Evolutionary conservation across 1,140 invertebrate genomes (phyloP).

Genomic region (Drosophila equinoxialis): DNA sequence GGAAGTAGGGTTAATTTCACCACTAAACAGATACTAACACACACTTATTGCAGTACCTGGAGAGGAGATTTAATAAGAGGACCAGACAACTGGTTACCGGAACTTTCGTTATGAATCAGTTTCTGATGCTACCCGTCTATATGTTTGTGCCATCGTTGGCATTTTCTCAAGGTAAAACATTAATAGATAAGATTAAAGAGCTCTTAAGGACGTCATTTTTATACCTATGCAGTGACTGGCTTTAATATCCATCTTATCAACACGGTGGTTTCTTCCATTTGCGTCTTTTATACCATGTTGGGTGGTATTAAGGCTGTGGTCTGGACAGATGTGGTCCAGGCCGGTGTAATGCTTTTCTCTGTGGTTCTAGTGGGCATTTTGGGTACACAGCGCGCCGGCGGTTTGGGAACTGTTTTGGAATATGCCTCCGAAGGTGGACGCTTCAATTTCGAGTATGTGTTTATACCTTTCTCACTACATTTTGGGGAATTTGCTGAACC

Average conservation of each 20-base stretch:
- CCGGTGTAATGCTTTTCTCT: conserved; percentile 89
- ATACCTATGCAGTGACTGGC: conserved; percentile 85
- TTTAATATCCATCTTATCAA: conserved; percentile 89
- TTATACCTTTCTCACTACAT: no score
- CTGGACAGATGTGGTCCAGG: conserved; percentile 94
- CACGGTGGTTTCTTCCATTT: conserved; percentile 88
- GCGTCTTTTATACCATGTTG: conserved; percentile 92
- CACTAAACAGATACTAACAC: no score
- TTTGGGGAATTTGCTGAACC: no score
- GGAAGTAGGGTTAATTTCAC: no score
- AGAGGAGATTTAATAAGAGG: conserved; percentile 86
- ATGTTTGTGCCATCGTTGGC: conserved; percentile 89
- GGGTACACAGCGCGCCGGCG: conserved; percentile 87
- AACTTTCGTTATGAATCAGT: conserved; percentile 85
- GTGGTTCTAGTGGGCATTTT: conserved; percentile 87
- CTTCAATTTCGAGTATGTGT: conserved; percentile 86
- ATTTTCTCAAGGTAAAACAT: conserved; percentile 87
- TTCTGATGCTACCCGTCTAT: conserved; percentile 71
- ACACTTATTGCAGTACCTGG: conserved; percentile 86
- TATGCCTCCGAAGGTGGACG: conserved; percentile 84
- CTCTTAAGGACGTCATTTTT: no score
- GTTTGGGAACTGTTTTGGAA: conserved; percentile 86
- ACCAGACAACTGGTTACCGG: conserved; percentile 87
- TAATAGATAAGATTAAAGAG: background rate
- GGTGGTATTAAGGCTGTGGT: conserved; percentile 94